phyloP scores from a whole-genome alignment of 2,113 vertebrate species.

The Vireo altiloquus region DNA sequence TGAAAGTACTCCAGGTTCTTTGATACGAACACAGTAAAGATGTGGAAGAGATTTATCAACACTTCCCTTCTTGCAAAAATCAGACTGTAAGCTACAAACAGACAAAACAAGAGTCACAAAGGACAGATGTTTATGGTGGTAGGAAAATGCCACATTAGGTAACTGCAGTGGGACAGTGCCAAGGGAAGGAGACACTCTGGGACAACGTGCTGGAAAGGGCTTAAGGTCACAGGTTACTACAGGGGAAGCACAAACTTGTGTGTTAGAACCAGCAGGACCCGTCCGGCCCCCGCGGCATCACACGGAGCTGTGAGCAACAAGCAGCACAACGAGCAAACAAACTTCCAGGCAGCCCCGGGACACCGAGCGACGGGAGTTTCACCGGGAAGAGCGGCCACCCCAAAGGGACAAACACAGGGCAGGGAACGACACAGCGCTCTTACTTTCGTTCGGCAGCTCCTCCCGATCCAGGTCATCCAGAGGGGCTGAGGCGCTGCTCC shows the following conservation, averaged over 20 bases:
- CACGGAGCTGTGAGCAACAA: accelerated
- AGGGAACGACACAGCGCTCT: conserved; percentile 33
- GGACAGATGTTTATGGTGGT: not conserved
- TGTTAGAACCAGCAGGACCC: not conserved
- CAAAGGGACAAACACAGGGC: not conserved
- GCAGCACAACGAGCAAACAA: not conserved
- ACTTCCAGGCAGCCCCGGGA: not conserved
- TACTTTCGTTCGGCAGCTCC: conserved; percentile 81
- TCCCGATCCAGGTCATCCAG: conserved; percentile 68
- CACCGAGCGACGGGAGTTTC: accelerated
- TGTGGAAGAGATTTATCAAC: not conserved
- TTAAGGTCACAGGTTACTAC: not conserved
- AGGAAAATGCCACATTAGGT: not conserved
- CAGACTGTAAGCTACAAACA: not conserved
- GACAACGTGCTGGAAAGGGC: not conserved
- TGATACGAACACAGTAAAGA: not conserved
- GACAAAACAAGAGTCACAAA: not conserved
- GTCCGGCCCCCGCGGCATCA: accelerated
- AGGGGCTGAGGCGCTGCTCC: conserved; percentile 69
- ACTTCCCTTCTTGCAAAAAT: not conserved
- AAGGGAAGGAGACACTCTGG: not conserved
- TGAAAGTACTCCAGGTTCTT: not conserved
- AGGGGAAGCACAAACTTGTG: accelerated
- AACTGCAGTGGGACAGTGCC: not conserved
- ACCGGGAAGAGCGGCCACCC: not conserved